Percentiles rank a stretch among this genome's conserved stretches.
Conservation (phyloP, 1,140 invertebrate species). For the Atopsyche davidsoni region DNA sequence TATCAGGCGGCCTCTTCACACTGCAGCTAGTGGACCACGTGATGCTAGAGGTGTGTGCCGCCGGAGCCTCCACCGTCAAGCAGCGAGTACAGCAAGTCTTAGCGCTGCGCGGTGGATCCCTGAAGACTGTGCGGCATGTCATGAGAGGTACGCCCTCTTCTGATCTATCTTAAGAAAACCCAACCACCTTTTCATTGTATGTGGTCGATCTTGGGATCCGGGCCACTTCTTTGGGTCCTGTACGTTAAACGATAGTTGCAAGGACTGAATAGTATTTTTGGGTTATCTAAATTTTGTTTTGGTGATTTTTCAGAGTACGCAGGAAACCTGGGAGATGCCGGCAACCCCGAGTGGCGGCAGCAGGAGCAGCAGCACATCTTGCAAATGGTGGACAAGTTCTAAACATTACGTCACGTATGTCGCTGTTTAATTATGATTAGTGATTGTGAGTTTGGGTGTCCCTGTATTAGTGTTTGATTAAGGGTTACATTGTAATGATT, state of each 20-base stretch:
- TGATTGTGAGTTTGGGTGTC: too few species aligned
- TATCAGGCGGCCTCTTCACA: conserved; percentile 92
- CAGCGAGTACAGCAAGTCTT: conserved; percentile 85
- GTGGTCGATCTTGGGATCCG: conserved; percentile 7
- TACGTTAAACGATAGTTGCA: too few species aligned
- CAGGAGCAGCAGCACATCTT: conserved; percentile 88
- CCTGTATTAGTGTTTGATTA: too few species aligned
- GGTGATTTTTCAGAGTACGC: conserved; percentile 72
- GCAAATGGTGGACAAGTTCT: conserved; percentile 92
- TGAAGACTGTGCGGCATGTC: conserved; percentile 91
- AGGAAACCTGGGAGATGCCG: conserved; percentile 87
- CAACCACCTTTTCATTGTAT: too few species aligned
- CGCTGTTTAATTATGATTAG: too few species aligned
- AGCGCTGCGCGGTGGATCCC: conserved; percentile 79
- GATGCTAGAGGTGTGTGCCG: conserved; percentile 81
- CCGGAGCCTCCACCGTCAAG: conserved; percentile 70
- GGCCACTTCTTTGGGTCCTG: too few species aligned
- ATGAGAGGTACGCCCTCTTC: conserved; percentile 66
- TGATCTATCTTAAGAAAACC: too few species aligned
- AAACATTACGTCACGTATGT: conserved; percentile 34
- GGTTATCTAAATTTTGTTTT: neutral
- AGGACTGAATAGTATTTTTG: too few species aligned
- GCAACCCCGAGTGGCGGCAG: conserved; percentile 72
- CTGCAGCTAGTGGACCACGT: conserved; percentile 95
- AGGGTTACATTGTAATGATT: too few species aligned